Evolutionary conservation across 2,113 vertebrate species (phyloP).

Genomic region (Rhinopomastus cyanomelas): DNA sequence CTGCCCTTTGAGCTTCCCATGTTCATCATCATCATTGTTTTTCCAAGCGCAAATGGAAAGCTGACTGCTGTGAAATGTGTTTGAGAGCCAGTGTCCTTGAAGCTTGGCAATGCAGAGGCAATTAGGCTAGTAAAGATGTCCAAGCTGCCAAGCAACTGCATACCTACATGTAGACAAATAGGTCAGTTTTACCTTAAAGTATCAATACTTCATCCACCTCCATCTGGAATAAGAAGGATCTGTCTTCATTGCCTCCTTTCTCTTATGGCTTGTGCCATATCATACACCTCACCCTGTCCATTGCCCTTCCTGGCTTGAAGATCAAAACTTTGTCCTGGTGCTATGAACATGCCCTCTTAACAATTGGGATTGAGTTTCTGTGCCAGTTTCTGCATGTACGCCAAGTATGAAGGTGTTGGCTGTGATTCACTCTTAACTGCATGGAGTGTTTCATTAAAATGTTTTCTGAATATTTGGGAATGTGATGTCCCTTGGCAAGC

Average conservation of each 20-base stretch:
- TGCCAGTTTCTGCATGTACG: neutral
- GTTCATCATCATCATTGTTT: neutral
- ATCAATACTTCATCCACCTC: neutral
- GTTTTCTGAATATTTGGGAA: neutral
- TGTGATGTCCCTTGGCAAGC: neutral
- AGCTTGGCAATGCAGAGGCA: neutral
- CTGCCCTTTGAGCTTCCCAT: neutral
- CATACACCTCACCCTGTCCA: accelerated
- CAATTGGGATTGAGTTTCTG: neutral
- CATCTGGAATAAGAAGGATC: neutral
- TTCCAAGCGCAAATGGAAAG: neutral
- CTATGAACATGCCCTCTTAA: neutral
- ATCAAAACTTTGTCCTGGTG: neutral
- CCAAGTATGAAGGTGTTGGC: neutral
- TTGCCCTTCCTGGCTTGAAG: neutral
- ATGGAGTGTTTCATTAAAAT: neutral
- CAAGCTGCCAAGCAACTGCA: neutral
- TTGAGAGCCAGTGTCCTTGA: neutral
- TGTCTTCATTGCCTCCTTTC: neutral
- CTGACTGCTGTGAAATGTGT: neutral
- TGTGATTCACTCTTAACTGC: neutral
- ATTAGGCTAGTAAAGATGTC: neutral
- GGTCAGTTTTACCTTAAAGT: neutral
- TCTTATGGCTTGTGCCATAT: neutral
- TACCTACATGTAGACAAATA: neutral